A percentile compares a stretch with the other conserved stretches of the same genome.
phyloP scores from a whole-genome alignment of 2,797 vertebrate genomes.

The Eulemur coronatus region DNA sequence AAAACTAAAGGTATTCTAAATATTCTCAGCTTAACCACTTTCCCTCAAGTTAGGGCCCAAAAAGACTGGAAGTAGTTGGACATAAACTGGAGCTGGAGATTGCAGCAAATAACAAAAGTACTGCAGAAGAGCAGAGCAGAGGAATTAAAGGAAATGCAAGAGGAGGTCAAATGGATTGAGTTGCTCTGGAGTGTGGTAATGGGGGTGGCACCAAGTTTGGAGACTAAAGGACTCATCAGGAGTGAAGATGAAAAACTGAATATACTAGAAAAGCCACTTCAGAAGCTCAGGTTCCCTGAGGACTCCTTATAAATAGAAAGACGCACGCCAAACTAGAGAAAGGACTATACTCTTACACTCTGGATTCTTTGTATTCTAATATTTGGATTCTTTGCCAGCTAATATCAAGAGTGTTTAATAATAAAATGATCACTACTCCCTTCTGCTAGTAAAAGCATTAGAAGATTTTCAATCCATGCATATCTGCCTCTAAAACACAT shows the following conservation, averaged over 20 bases:
- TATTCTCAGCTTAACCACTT: not conserved
- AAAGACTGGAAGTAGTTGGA: not conserved
- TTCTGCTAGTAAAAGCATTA: not conserved
- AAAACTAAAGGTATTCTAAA: not conserved
- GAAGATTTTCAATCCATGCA: not conserved
- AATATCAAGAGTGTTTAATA: not conserved
- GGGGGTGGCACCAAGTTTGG: not conserved
- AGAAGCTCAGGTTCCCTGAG: not conserved
- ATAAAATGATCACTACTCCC: not conserved
- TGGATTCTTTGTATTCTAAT: not conserved
- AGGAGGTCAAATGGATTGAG: not conserved
- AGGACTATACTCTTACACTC: not conserved
- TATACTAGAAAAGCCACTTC: not conserved
- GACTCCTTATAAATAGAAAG: not conserved
- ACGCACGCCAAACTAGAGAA: not conserved
- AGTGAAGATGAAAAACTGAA: not conserved
- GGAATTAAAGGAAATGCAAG: not conserved
- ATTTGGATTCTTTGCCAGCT: not conserved
- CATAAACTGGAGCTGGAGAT: not conserved
- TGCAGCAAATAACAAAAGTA: not conserved
- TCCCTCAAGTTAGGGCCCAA: not conserved
- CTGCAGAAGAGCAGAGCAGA: not conserved
- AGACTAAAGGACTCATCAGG: not conserved
- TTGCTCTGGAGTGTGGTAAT: not conserved
- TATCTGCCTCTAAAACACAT: not conserved